Base-by-base conservation (phyloP, 2,113 vertebrate species). In the Eidolon helvum region DNA sequence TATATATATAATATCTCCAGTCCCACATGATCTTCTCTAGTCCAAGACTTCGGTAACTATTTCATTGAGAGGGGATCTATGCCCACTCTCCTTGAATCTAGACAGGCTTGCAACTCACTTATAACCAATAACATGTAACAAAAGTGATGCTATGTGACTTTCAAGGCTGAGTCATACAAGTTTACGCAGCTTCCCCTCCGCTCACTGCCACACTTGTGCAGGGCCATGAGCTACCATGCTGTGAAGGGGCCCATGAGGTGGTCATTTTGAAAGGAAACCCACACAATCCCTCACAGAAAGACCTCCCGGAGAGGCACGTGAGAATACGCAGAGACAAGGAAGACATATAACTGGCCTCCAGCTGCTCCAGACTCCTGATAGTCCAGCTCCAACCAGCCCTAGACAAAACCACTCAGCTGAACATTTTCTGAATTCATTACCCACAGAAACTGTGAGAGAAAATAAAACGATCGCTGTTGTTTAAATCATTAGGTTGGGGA, bases 301-400 rank as follows among this genome's bases (percentile, higher is more conserved):
- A 6, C 38, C 22, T 59, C 74, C 80, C 16, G 4, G 40, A 83
- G 50, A 55, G 28, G 16, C 72, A 7, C 0, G 1, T 48, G 83
- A 28, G 50, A 33, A 16, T 3, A 38, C 7, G 0, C 2, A 1
- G 2, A 38, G n/a, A n/a, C 22, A 55, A 28, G 53, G 24, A 28
- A 63, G 82, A 18, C 33, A 3, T 9, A 18, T 9, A 57, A 19
- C 5, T 77, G 45, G 53, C 9, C 40, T 35, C 15, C 2, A 4
- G 33, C 15, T 10, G 0, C 53, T 43, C 28, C 18, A 35, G 50
- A 38, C 8, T 9, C 30, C 26, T 30, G 10, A 40, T 24, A 24
- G 5, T 61, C 77, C 14, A 2, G 11, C 21, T 33, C 19, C 8
- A 21, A 43, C 38, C 24, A 71, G 53, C 24, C 40, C 22, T 9